These are phyloP conservation scores for Bombus haemorrhoidalis DNA, from an alignment of 1,140 invertebrate species.

Conservation along the genomic window DNA sequence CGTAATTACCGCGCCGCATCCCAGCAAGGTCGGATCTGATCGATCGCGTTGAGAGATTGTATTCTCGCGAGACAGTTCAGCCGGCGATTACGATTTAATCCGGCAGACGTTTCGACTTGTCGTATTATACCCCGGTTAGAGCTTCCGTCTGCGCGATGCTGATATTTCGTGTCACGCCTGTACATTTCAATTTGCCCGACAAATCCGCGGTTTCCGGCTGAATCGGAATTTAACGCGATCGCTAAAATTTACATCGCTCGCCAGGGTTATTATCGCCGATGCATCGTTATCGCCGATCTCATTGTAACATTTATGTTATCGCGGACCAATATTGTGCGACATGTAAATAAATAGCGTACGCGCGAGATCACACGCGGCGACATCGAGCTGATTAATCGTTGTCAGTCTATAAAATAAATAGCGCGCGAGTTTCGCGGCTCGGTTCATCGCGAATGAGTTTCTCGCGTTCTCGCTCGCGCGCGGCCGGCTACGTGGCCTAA, in stretches of 20 bases:
- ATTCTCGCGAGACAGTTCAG: conserved; percentile 57
- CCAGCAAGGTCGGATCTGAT: conserved; percentile 66
- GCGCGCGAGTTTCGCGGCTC: not conserved
- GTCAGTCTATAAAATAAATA: conserved; percentile 51
- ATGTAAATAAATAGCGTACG: conserved; percentile 25
- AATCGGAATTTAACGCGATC: conserved; percentile 42
- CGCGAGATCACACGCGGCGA: not conserved
- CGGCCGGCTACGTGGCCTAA: conserved; percentile 26
- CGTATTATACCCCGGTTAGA: conserved; percentile 26
- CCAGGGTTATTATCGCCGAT: not conserved
- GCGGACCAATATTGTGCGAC: not conserved
- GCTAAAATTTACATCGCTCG: conserved; percentile 24
- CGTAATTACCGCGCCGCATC: not conserved
- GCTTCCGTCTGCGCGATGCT: conserved; percentile 18
- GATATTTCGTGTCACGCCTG: conserved; percentile 38
- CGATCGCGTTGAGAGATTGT: conserved; percentile 67
- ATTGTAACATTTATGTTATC: conserved; percentile 25
- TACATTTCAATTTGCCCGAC: conserved; percentile 23
- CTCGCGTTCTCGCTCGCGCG: not conserved
- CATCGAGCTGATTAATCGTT: conserved; percentile 40
- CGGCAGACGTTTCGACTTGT: conserved; percentile 49
- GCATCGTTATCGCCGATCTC: not conserved
- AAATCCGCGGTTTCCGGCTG: conserved; percentile 22
- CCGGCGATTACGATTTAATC: conserved; percentile 62
- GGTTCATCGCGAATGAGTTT: not conserved